A percentile compares a stretch with the other conserved stretches of the same genome.
These are phyloP conservation scores for Galerucella calmariensis DNA, from an alignment of 2,888 invertebrate species.

Conservation along the genomic window DNA sequence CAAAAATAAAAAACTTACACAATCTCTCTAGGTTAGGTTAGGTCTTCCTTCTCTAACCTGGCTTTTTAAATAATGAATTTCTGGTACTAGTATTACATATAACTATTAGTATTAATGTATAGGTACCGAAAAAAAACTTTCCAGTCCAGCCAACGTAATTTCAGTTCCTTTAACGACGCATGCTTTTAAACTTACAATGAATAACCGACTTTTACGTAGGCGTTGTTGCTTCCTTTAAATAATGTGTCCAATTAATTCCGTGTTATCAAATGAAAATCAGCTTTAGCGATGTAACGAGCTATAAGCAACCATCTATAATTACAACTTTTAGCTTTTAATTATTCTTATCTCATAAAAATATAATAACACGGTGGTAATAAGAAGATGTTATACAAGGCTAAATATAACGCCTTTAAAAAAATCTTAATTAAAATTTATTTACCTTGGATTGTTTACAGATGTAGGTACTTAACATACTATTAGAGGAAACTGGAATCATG, in stretches of 20 bases:
- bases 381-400: slow-evolving; percentile 55
- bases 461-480: too few species aligned
- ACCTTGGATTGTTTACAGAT: slow-evolving; percentile 11
- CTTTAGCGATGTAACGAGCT: slow-evolving; percentile 55
- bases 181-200: slow-evolving; percentile 27
- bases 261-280: slow-evolving; percentile 62
- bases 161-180: slow-evolving; percentile 12
- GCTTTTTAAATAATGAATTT: too few species aligned
- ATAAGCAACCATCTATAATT: slow-evolving; percentile 57
- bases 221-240: slow-evolving; percentile 56
- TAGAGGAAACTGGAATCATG: too few species aligned
- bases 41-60: too few species aligned
- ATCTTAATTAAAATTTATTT: slow-evolving; percentile 39
- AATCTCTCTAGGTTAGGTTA: too few species aligned
- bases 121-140: too few species aligned
- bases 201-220: slow-evolving; percentile 45
- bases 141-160: not conserved
- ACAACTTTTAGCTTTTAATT: slow-evolving; percentile 64
- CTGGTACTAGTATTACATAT: too few species aligned
- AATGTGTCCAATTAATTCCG: slow-evolving; percentile 59
- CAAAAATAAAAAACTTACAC: too few species aligned
- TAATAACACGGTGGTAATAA: slow-evolving; percentile 61
- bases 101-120: too few species aligned
- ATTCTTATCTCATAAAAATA: slow-evolving; percentile 63
- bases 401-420: slow-evolving; percentile 46